A percentile compares a stretch with the other conserved stretches of the same genome.
These are phyloP conservation scores for Prinia subflava DNA, from an alignment of 2,113 vertebrate genomes.

Conservation along the genomic window DNA sequence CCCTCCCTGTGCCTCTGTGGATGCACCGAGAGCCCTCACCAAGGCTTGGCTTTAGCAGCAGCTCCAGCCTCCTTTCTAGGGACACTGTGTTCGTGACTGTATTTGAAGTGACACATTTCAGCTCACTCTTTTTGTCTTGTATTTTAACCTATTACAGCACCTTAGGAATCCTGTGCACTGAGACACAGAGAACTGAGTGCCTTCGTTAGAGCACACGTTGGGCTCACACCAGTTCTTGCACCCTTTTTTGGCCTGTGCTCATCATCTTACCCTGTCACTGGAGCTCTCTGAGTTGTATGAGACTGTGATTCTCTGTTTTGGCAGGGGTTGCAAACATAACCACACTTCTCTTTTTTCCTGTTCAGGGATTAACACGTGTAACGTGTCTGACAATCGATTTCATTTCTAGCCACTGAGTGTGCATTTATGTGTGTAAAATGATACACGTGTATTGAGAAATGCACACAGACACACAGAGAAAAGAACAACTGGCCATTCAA, in stretches of 20 bases:
- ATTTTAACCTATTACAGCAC: background rate
- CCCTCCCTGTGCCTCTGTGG: background rate
- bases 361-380: background rate
- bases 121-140: background rate
- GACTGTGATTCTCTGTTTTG: background rate
- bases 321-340: background rate
- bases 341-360: background rate
- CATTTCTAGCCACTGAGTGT: background rate
- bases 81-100: background rate
- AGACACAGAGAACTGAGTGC: background rate
- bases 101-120: background rate
- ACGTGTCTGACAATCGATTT: rapidly evolving
- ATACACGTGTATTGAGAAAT: background rate
- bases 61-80: background rate
- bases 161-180: background rate
- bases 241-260: background rate
- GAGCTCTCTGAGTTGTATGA: background rate
- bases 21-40: background rate
- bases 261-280: background rate
- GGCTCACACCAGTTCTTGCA: background rate
- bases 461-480: background rate
- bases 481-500: background rate
- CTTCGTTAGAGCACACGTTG: background rate
- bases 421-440: background rate
- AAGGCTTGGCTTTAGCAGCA: background rate